These are phyloP conservation scores for Nothobranchius furzeri DNA, from an alignment of 2,113 vertebrate genomes.

Conservation along the genomic window DNA sequence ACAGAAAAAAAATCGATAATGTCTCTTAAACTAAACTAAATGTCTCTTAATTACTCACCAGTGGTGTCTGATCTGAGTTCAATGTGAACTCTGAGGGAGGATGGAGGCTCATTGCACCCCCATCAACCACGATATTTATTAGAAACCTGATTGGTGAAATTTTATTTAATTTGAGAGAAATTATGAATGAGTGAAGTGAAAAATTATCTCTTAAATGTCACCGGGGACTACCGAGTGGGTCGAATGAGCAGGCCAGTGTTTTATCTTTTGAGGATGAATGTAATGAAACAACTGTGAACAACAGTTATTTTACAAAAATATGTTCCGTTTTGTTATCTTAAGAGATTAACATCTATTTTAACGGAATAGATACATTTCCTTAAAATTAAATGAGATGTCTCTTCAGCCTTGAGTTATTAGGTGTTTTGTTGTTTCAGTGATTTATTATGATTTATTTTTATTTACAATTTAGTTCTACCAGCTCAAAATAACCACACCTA, in stretches of 20 bases:
- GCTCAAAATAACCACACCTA: too few relatives aligned
- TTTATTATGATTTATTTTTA: too few relatives aligned
- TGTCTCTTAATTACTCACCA: background rate
- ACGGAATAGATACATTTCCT: too few relatives aligned
- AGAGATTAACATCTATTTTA: too few relatives aligned
- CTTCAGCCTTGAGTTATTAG: too few relatives aligned
- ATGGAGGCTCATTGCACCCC: background rate
- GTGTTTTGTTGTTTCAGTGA: too few relatives aligned
- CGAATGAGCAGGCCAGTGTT: conserved; percentile 3
- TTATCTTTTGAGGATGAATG: background rate
- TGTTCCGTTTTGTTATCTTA: too few relatives aligned
- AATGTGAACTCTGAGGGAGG: background rate
- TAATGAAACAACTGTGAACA: too few relatives aligned
- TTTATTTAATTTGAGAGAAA: conserved; percentile 9
- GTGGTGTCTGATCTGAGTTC: background rate
- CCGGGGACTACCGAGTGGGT: background rate
- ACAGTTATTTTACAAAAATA: too few relatives aligned
- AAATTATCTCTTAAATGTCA: conserved; percentile 1
- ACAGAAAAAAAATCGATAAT: too few relatives aligned
- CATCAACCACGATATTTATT: background rate
- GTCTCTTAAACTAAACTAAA: too few relatives aligned
- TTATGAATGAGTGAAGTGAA: background rate
- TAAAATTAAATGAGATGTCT: background rate
- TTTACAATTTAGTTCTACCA: too few relatives aligned
- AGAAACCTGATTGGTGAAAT: background rate